Percentiles rank a stretch among this genome's conserved stretches.
Conservation (phyloP, 1,140 invertebrate genomes). For the Rhopalosiphum padi region DNA sequence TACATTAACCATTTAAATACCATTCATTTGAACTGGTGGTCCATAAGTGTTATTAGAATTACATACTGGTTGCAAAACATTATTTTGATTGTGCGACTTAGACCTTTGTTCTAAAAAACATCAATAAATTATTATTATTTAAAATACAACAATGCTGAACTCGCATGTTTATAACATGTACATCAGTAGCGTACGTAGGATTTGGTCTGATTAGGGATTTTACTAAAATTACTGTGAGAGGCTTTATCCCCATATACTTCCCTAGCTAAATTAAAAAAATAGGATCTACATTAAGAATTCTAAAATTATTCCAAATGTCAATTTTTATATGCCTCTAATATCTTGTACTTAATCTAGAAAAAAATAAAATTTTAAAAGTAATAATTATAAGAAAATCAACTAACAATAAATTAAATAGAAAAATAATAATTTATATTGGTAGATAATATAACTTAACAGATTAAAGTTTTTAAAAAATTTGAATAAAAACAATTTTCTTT, state of each 20-base stretch:
- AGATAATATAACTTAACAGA: background rate
- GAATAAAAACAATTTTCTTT: background rate
- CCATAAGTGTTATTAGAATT: slow-evolving; percentile 36
- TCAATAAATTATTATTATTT: slow-evolving; percentile 16
- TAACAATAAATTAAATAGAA: background rate
- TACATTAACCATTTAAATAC: slow-evolving; percentile 15
- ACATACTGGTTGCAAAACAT: background rate
- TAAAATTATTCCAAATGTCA: no score
- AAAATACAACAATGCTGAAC: background rate
- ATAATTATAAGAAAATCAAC: background rate
- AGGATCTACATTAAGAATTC: no score
- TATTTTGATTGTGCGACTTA: slow-evolving; percentile 36
- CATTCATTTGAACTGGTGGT: slow-evolving; percentile 31
- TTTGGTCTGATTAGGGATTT: background rate
- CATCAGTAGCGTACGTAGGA: background rate
- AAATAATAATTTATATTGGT: background rate
- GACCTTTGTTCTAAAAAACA: slow-evolving; percentile 42
- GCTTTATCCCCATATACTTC: no score
- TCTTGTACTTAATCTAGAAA: no score
- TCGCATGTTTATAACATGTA: background rate
- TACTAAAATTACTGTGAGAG: background rate
- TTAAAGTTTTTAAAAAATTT: no score
- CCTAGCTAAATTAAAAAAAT: no score
- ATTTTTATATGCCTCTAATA: no score
- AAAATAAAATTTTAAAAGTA: no score